Base-by-base conservation (phyloP, 2,888 invertebrate species). In the Eupsilia transversa region DNA sequence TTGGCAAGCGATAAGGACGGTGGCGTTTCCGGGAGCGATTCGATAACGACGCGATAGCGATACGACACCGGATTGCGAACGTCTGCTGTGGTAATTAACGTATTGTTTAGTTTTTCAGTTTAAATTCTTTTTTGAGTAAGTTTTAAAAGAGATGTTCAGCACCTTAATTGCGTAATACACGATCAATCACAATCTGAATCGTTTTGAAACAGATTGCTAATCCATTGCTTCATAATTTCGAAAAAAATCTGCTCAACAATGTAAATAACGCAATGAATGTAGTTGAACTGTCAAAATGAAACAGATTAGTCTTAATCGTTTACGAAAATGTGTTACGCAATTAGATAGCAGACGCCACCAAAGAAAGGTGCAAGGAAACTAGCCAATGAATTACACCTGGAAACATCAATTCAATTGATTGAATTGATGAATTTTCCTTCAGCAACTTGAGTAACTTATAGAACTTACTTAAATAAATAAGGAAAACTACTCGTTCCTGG, bases 21-120 rank as follows among this genome's bases (percentile, higher is more conserved):
- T 87, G 87, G 85, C 87, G 88, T 88, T 91, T 92, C 92, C 92
- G 90, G 87, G 85, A 72, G 81, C 89, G 91, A 90, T 89, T 83
- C 88, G 90, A 91, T 90, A 89, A 79, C 87, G 82, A 67, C 59
- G 75, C 86, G 83, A 86, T 87, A 83, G 69, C 87, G 87, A 83
- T 81, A 85, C 83, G 81, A 65, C 74, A 67, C 67, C 71, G 75
- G 79, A 87, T 85, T 80, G 85, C 69, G 77, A 79, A 83, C 66
- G 82, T 83, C 83, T 86, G 83, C 78, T 74, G 76, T 77, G 68
- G 83, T 87, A 85, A 84, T 88, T 86, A 84, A 76, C 46, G 43
- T 56, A 59, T 17, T 66, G 57, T 86, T 6, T 46, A 38, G 17
- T 74, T 54, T 78, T 75, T 35, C 52, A 27, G 38, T 76, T 69